Base-by-base conservation (phyloP, 1,140 invertebrate species). In the Drosophila busckii region DNA sequence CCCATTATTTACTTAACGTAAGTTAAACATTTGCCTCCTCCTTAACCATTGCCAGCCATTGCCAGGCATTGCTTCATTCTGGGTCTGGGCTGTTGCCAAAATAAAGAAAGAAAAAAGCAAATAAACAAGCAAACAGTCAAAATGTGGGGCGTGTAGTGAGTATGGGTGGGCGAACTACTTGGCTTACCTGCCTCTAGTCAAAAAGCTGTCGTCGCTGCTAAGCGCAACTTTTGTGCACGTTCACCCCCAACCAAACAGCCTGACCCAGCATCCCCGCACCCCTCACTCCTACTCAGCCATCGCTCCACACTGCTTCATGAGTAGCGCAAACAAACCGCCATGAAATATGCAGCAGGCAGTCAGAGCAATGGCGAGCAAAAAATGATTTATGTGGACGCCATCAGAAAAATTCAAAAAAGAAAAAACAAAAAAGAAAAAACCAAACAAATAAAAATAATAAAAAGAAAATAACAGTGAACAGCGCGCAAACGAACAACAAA, bases 1-100 rank as follows among this genome's bases (percentile, higher is more conserved):
- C 73, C 73, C 73, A 80, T 80, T 80, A 80, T 80, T 80, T 80
- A 80, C 73, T 80, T 80, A 80, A 80, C 73, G 78, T 80, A 80
- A 80, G 75, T 80, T 80, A 78, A 80, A 82, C 73, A 80, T 73
- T 64, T 63, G 54, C 67, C 64, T 52, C 17, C 17, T 4, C 1
- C 16, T 9, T 19, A 26, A 12, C 25, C 22, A 28, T 7, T 26
- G 40, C 38, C 16, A 23, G n/a, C n/a, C n/a, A n/a, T n/a, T n/a
- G n/a, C n/a, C n/a, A n/a, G n/a, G 52, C 38, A 41, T 35, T 52
- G 53, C 64, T 55, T 28, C 32, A 46, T 50, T 45, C 50, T 16
- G 53, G 37, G 40, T 55, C 38, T 42, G 70, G 32, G 46, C 46
- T 26, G 17, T 66, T 52, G 70, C 62, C 65, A 58, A 63, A 80